These are phyloP conservation scores for Hofmannophila pseudospretella DNA, from an alignment of 2,888 invertebrate species.

Conservation along the genomic window DNA sequence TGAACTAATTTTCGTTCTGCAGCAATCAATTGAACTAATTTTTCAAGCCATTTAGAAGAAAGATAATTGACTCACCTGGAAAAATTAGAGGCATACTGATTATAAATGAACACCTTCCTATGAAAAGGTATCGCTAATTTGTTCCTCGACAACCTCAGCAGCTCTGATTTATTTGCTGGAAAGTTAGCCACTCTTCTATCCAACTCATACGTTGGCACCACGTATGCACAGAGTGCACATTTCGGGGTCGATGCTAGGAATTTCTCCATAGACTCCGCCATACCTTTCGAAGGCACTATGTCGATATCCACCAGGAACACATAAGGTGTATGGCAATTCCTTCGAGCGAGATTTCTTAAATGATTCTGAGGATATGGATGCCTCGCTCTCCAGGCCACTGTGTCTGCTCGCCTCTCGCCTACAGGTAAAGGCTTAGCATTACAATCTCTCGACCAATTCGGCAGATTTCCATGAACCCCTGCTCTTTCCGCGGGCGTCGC, in stretches of 20 bases:
- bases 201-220: slow-evolving; percentile 93
- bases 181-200: slow-evolving; percentile 85
- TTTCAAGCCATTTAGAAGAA: too few species aligned
- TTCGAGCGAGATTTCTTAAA: slow-evolving; percentile 89
- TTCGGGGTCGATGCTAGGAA: slow-evolving; percentile 81
- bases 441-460: slow-evolving; percentile 80
- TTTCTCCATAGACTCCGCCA: slow-evolving; percentile 83
- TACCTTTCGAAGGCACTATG: slow-evolving; percentile 87
- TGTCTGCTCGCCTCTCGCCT: slow-evolving; percentile 78
- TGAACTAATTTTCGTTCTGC: too few species aligned
- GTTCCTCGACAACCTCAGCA: slow-evolving; percentile 85
- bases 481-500: slow-evolving; percentile 81
- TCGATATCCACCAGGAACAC: slow-evolving; percentile 93
- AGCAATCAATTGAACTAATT: too few species aligned
- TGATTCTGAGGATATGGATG: slow-evolving; percentile 94
- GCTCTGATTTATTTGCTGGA: slow-evolving; percentile 88
- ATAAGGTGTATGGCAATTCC: slow-evolving; percentile 88
- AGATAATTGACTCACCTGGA: slow-evolving; percentile 84
- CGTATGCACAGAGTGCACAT: slow-evolving; percentile 86
- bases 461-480: slow-evolving; percentile 80
- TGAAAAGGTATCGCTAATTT: slow-evolving; percentile 93
- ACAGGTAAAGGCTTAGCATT: slow-evolving; percentile 82
- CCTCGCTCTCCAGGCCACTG: slow-evolving; percentile 84
- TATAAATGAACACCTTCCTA: slow-evolving; percentile 93
- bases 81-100: slow-evolving; percentile 95